Evolutionary conservation across 1,140 invertebrate species (phyloP), one percentile per base, ranked within the genome.

Genomic region (Neodiprion lecontei): DNA sequence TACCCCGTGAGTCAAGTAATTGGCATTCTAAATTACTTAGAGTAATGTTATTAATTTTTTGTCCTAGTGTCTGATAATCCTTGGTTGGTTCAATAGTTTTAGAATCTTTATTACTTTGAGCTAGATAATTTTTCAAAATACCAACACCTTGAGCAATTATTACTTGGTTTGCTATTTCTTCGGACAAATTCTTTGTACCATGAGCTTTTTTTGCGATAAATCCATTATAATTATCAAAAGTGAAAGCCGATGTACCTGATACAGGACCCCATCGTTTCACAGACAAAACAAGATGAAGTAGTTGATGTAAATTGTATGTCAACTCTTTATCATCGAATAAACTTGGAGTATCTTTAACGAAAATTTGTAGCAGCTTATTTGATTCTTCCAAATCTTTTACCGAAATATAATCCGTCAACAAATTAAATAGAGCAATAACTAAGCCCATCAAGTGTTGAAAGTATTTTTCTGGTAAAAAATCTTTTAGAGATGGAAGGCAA

Each of bases 391-490:
- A 69, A 10, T 81, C 75, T 40, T 53, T 70, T 12, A n/a, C 8
- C n/a, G 17, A 11, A 0, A 79, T 75, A 12, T 75, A 70, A 67
- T 80, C 48, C 72, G 80, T 72, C 1, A 80, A 67, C 40, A 82
- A 72, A 17, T 69, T 72, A 65, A 75, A 76, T 9, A 79, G 14
- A 11, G 79, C 69, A 49, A 23, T 61, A 7, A 82, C 79, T 11
- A 78, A 69, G 2, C 79, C 65, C 1, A 82, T 73, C 79, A 78
- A 82, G 66, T 82, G 79, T 72, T 82, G 78, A 0, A 79, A 47
- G 61, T 79, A 80, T 67, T 78, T 69, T 66, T 82, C 69, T 48
- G 75, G 65, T 28, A 79, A 71, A 69, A 76, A 77, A 72, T 75
- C 23, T 9, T 67, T 28, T 7, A 78, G 9, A 66, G 73, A 14